Conservation (phyloP, 1,140 invertebrate species). For the Drosophila eugracilis region DNA sequence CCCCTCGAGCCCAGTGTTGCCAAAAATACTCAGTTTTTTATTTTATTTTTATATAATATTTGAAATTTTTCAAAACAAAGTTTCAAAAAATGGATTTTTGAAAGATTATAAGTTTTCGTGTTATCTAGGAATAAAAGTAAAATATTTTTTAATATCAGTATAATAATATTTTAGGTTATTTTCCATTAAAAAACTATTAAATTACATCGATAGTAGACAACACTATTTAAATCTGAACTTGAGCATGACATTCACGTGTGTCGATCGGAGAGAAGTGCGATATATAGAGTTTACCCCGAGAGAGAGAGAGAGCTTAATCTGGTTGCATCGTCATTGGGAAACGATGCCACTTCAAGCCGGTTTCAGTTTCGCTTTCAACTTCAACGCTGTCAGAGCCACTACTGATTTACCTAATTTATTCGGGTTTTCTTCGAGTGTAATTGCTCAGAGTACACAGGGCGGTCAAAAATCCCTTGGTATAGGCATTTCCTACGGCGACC, state of each 20-base stretch:
- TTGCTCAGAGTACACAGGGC: conserved; percentile 34
- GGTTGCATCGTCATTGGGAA: conserved; percentile 66
- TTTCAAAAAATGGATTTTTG: too few species aligned
- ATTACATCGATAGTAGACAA: conserved; percentile 3
- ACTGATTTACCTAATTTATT: conserved; percentile 8
- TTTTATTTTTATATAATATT: too few species aligned
- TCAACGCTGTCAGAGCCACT: conserved; percentile 35
- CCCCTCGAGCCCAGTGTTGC: conserved; percentile 19
- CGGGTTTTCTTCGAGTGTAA: conserved; percentile 48
- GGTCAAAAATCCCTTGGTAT: conserved; percentile 16
- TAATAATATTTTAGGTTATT: too few species aligned
- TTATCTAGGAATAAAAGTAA: too few species aligned
- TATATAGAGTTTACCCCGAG: background rate
- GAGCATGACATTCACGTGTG: conserved; percentile 72
- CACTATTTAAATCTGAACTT: conserved; percentile 52
- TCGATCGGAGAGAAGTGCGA: background rate
- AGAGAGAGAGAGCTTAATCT: conserved; percentile 23
- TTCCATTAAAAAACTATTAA: too few species aligned
- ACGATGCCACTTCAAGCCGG: conserved; percentile 69
- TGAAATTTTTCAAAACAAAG: too few species aligned
- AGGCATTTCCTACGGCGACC: conserved; percentile 52
- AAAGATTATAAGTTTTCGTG: too few species aligned
- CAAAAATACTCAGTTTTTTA: too few species aligned
- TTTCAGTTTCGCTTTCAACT: conserved; percentile 56
- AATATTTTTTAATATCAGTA: too few species aligned